Conservation (phyloP, 2,888 invertebrate species). For the Macropis europaea region DNA sequence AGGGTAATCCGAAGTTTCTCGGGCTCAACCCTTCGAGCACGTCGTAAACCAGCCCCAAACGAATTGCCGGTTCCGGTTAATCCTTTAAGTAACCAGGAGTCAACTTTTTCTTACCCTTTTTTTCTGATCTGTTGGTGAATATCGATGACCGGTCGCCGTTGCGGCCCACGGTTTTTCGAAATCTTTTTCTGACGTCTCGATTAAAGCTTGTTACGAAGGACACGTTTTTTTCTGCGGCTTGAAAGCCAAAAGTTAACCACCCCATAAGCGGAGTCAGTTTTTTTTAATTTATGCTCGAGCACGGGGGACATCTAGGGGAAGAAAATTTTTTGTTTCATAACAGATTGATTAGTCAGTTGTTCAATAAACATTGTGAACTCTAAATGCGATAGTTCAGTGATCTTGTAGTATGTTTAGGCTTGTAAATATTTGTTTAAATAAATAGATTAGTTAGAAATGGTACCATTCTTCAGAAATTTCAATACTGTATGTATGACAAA, state of each 20-base stretch:
- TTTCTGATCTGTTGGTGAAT: not conserved
- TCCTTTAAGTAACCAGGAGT: constrained; percentile 29
- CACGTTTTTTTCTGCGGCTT: not conserved
- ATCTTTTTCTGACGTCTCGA: constrained; percentile 25
- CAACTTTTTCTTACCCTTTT: constrained; percentile 10
- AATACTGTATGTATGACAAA: no score
- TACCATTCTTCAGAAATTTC: no score
- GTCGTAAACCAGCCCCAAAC: constrained; percentile 49
- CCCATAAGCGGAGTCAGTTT: constrained; percentile 60
- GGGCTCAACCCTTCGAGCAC: constrained; percentile 61
- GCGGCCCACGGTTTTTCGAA: not conserved
- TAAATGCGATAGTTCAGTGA: no score
- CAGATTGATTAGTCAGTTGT: no score
- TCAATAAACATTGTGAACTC: no score
- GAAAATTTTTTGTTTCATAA: no score
- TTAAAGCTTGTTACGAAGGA: constrained; percentile 10
- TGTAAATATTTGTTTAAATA: no score
- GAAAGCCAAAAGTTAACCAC: constrained; percentile 31
- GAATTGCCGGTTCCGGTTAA: constrained; percentile 29
- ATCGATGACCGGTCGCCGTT: not conserved
- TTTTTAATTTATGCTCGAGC: no score
- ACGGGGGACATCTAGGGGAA: no score
- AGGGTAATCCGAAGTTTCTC: constrained; percentile 21
- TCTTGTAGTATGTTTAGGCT: no score
- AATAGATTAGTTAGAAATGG: no score